Percentiles rank a stretch among this genome's conserved stretches.
phyloP scores from a whole-genome alignment of 2,888 invertebrate genomes.

The Teleiodes luculella region DNA sequence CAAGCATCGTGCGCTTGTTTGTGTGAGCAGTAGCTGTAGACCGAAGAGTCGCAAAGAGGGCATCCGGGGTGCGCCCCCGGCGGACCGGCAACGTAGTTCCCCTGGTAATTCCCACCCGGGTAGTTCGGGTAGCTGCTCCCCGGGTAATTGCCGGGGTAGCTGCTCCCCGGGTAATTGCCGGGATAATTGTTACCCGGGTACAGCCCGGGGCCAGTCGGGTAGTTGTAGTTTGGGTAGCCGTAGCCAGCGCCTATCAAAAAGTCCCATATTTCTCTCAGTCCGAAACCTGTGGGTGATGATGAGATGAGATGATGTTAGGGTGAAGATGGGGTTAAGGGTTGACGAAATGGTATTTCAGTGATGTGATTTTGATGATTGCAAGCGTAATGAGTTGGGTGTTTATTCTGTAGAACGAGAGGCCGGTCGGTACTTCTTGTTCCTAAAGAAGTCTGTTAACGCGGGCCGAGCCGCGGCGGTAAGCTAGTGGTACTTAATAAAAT shows the following conservation, averaged over 20 bases:
- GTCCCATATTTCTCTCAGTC: constrained; percentile 69
- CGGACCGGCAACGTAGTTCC: constrained; percentile 46
- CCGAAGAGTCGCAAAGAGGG: constrained; percentile 87
- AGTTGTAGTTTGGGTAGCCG: constrained; percentile 39
- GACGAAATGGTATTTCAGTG: neutral
- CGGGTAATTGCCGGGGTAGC: constrained; percentile 33
- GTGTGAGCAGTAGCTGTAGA: constrained; percentile 86
- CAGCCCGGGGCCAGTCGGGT: constrained; percentile 29
- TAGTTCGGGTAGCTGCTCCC: constrained; percentile 26
- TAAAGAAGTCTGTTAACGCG: too few species aligned
- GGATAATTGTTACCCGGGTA: constrained; percentile 37
- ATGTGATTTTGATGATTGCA: neutral
- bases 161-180: constrained; percentile 32
- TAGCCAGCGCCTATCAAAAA: constrained; percentile 68
- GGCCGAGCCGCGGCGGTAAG: too few species aligned
- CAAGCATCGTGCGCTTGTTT: constrained; percentile 87
- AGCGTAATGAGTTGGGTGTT: neutral
- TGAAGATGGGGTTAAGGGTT: neutral
- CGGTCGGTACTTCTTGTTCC: too few species aligned
- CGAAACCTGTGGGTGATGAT: constrained; percentile 59
- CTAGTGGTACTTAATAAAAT: too few species aligned
- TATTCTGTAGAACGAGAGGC: too few species aligned
- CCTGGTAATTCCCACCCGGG: constrained; percentile 26
- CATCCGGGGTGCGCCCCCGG: constrained; percentile 78
- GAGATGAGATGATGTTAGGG: constrained; percentile 31